Evolutionary conservation across 1,140 invertebrate genomes (phyloP).

Genomic region (Linepithema humile): DNA sequence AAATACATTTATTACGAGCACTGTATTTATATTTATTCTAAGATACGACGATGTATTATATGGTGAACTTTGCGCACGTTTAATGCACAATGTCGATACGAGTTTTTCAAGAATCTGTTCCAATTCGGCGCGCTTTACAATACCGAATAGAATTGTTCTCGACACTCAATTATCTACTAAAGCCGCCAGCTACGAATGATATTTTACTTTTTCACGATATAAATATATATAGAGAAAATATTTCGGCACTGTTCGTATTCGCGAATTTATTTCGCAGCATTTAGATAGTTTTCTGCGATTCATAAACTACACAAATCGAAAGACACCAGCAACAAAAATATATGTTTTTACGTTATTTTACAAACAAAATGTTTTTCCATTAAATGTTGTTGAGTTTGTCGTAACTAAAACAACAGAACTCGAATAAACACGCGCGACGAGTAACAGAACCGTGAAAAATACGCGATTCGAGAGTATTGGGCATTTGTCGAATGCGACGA

Average conservation of each 20-base stretch:
- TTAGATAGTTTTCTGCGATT: not conserved
- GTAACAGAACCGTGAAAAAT: slow-evolving; percentile 23
- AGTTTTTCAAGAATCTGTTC: not conserved
- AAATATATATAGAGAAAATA: not conserved
- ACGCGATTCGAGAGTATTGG: not conserved
- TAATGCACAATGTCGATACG: not conserved
- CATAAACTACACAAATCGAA: not conserved
- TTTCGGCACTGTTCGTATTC: slow-evolving; percentile 1
- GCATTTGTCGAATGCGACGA: not conserved
- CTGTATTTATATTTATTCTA: too few relatives aligned
- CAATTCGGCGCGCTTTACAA: not conserved
- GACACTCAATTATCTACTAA: not conserved
- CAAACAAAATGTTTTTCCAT: not conserved
- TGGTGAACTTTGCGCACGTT: too few relatives aligned
- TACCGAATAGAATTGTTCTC: not conserved
- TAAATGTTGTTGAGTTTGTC: slow-evolving; percentile 31
- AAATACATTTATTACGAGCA: not conserved
- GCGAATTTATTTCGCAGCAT: not conserved
- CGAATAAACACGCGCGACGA: not conserved
- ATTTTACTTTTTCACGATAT: not conserved
- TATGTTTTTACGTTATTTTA: not conserved
- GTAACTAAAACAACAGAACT: not conserved
- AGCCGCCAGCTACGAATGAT: not conserved
- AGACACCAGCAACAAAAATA: not conserved
- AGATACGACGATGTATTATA: too few relatives aligned